Base-by-base conservation (phyloP, 2,113 vertebrate genomes). In the Lampris incognitus region DNA sequence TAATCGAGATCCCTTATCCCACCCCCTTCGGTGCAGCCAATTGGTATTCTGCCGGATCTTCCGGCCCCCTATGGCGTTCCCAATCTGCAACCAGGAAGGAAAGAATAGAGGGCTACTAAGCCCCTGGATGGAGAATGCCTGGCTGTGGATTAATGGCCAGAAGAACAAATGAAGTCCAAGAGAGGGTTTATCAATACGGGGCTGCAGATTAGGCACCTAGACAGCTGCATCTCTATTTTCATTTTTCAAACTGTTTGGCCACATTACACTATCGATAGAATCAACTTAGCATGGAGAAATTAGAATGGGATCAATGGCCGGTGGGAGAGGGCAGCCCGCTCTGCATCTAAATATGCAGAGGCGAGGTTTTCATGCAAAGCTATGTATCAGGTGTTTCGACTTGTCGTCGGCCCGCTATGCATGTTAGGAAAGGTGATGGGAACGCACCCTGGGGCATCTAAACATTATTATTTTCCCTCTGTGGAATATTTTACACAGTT, bases 11-110 rank as follows among this genome's bases (percentile, higher is more conserved):
- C 89, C 91, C 85, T 88, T 81, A 87, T 87, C 90, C 83, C 74
- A 77, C 89, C 87, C 89, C 92, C 92, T 91, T 89, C 4, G 83
- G 87, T 91, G 93, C 88, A 90, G 86, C 90, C 94, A 93, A 93
- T 95, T 94, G 92, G 93, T 95, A 95, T 94, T 94, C 94, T 78
- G 84, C 87, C 85, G 91, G 83, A 92, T 94, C 89, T 75, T 81
- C 79, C 38, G 91, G 83, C 91, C 92, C 92, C 94, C 92, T 91
- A 89, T 89, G 89, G 94, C 72, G 90, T 90, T 91, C 86, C 91
- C 90, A 92, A 93, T 94, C 92, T 94, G 85, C 92, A 89, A 88
- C 91, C 83, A 92, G 92, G 92, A 93, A 92, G 84, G 88, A 92
- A 89, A 89, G 92, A 93, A 93, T 91, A 88, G 92, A 91, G 87